Evolutionary conservation across 2,888 invertebrate genomes (phyloP), one percentile per base, ranked within the genome.

Genomic region (Schizaphis graminum): DNA sequence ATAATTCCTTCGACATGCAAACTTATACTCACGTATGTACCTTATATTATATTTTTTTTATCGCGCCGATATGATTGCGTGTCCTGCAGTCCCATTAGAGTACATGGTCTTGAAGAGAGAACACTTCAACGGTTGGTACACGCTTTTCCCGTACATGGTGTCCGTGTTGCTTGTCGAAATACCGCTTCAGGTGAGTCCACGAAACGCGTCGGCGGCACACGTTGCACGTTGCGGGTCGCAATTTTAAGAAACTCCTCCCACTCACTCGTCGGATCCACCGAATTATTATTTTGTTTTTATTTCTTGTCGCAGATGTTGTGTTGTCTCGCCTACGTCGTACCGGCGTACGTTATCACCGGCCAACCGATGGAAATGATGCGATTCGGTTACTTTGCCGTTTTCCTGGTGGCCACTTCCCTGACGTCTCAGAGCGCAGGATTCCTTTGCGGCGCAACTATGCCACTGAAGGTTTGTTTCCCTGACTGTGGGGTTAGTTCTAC

Each of bases 51-150:
- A 53, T 77, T 21, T 77, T 21, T 41, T 77, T 77, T 16, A n/a
- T 2, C 5, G 16, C 5, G 5, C 21, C 21, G 77, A 8, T 21
- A 41, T 77, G 8, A 77, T 56, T 28, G n/a, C 24, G n/a, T 91
- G 44, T 47, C n/a, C 44, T 47, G 44, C 96, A 99, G 98, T 99
- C 97, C 99, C 99, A 0, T 96, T 98, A 95, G 99, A 99, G 96
- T 98, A 98, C 97, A 97, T 97, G 92, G 98, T 98, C 95, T 96
- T 99, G 95, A 97, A 97, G 95, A 96, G 98, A 95, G 99, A 99
- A 96, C 98, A 99, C 96, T 98, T 98, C 95, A 99, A 99, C 96
- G 97, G 98, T 95, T 99, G 99, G 99, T 99, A 98, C 96, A 98
- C 97, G 95, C 96, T 99, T 95, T 98, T 98, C 91, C 98, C 99